Percentiles rank a stretch among this genome's conserved stretches.
Conservation (phyloP, 2,113 vertebrate genomes). For the Marmota flaviventris region DNA sequence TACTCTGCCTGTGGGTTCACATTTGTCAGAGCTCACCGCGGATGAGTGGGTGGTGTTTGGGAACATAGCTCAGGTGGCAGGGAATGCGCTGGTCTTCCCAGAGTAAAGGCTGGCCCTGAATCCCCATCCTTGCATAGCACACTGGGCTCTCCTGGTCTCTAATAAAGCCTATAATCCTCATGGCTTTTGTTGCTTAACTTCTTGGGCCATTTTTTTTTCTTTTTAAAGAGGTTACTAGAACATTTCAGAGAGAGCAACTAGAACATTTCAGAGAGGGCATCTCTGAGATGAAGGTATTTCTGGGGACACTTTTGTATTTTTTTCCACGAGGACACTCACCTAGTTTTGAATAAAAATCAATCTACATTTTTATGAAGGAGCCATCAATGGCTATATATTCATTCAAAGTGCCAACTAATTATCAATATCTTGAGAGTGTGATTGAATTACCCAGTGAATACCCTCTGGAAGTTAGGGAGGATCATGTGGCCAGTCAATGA, state of each 20-base stretch:
- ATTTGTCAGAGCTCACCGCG: background rate
- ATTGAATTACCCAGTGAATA: background rate
- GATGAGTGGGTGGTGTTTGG: accelerated
- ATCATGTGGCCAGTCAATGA: background rate
- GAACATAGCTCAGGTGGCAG: background rate
- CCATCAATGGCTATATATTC: background rate
- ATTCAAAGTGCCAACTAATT: background rate
- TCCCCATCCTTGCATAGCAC: accelerated
- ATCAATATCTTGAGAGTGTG: background rate
- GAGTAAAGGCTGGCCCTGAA: background rate
- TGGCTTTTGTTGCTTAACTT: background rate
- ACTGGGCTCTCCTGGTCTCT: background rate
- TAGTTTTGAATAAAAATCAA: background rate
- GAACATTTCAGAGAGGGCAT: background rate
- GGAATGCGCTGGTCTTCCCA: background rate
- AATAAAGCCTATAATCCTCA: background rate
- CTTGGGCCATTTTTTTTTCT: background rate
- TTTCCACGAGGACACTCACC: background rate
- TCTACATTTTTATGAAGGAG: background rate
- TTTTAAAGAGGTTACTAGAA: background rate
- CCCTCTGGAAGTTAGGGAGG: background rate
- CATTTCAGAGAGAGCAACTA: background rate
- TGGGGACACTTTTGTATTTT: background rate
- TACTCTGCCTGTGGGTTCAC: background rate
- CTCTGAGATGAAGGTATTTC: no score